Evolutionary conservation across 2,797 vertebrate genomes (phyloP), one percentile per base, ranked within the genome.

Genomic region (Loris lydekkerianus): DNA sequence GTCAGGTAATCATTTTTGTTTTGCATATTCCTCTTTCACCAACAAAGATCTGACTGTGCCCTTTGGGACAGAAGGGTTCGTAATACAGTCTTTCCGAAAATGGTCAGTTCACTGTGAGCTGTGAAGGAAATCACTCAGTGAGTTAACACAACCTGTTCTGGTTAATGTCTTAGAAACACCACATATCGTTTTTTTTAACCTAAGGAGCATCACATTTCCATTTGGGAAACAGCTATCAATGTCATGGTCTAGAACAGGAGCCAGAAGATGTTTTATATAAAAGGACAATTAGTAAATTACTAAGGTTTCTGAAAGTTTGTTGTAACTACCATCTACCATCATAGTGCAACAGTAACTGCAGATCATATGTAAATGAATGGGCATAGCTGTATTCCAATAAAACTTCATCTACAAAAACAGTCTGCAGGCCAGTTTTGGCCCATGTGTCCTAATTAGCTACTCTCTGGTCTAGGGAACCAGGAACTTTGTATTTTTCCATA

Each of bases 1-100:
- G 96, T 96, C 92, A 92, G 67, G 80, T 29, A 91, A 92, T 86
- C 69, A 70, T 78, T 53, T 92, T 63, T 92, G 91, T 53, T 96
- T 97, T 95, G 73, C 75, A 15, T 69, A 83, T 82, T 89, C 93
- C 83, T 83, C 31, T 73, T 94, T 88, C 43, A 90, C 29, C 96
- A 97, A 40, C 0, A 27, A 96, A 93, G 78, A 94, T 56, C 60
- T 88, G 90, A 96, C 75, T 80, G 67, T 98, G 72, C 31, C 95
- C 91, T 97, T 96, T 96, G 89, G 96, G 88, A 97, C 65, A 72
- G 60, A 84, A 86, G 10, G 78, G 3, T 85, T 82, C 58, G 17
- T 46, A 10, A 76, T 4, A 4, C 0, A 9, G 34, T 72, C 46
- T 58, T 88, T 83, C 37, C 77, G 89, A 17, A 25, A 60, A 34